A percentile compares a stretch with the other conserved stretches of the same genome.
phyloP scores from a whole-genome alignment of 2,888 invertebrate species.

The Pimpla rufipes region DNA sequence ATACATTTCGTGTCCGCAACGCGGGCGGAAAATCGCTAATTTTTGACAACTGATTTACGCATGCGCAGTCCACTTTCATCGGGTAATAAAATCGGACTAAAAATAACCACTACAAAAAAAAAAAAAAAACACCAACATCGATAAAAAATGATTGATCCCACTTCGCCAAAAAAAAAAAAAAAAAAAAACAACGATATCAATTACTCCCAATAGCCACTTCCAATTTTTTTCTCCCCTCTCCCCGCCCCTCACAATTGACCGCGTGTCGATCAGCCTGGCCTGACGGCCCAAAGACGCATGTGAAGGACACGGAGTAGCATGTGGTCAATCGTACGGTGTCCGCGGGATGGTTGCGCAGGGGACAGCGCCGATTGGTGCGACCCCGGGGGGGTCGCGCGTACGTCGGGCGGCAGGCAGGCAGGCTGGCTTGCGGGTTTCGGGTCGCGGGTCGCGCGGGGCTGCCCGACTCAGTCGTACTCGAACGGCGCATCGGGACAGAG shows the following conservation, averaged over 20 bases:
- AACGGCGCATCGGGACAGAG: slow-evolving; percentile 83
- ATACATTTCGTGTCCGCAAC: too few relatives aligned
- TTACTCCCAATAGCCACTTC: too few relatives aligned
- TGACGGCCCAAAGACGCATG: not conserved
- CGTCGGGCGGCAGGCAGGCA: slow-evolving; percentile 61
- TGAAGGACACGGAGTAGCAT: slow-evolving; percentile 68
- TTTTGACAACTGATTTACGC: too few relatives aligned
- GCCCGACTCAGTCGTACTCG: slow-evolving; percentile 82
- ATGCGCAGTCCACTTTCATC: too few relatives aligned
- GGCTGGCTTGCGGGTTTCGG: slow-evolving; percentile 74
- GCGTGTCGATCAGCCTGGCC: not conserved
- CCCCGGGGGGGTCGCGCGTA: slow-evolving; percentile 70
- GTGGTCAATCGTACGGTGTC: slow-evolving; percentile 79
- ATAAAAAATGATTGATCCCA: too few relatives aligned
- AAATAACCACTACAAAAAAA: too few relatives aligned
- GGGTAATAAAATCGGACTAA: too few relatives aligned
- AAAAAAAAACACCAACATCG: too few relatives aligned
- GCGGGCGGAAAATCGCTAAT: too few relatives aligned
- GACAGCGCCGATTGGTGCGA: slow-evolving; percentile 80
- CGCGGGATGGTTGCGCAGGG: slow-evolving; percentile 76
- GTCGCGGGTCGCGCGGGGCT: slow-evolving; percentile 77
- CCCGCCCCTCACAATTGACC: not conserved
- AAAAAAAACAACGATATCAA: too few relatives aligned
- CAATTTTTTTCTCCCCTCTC: too few relatives aligned
- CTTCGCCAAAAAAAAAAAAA: too few relatives aligned